phyloP scores from a whole-genome alignment of 1,140 invertebrate genomes.

The Diprion similis region DNA sequence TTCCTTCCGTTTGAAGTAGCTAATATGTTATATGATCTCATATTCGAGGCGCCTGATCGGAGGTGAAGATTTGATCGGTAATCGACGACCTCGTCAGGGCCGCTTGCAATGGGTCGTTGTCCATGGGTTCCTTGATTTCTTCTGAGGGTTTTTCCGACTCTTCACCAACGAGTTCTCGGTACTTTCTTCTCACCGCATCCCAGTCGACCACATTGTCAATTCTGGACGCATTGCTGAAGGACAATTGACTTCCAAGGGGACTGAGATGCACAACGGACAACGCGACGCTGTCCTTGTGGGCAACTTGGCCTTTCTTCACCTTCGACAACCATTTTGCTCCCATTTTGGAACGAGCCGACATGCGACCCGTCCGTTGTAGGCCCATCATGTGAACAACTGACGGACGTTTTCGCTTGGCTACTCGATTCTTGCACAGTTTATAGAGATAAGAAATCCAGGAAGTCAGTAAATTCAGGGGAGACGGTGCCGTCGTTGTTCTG shows the following conservation, averaged over 20 bases:
- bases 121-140: constrained; percentile 57
- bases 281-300: constrained; percentile 79
- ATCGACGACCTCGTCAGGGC: constrained; percentile 1
- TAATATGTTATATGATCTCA: neutral
- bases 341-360: constrained; percentile 82
- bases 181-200: constrained; percentile 88
- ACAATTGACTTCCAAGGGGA: constrained; percentile 82
- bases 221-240: constrained; percentile 73
- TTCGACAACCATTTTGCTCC: constrained; percentile 86
- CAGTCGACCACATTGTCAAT: constrained; percentile 93
- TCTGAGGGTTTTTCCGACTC: constrained; percentile 64
- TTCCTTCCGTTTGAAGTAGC: too few species aligned
- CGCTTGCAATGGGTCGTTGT: constrained; percentile 35
- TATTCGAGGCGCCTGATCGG: neutral
- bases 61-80: neutral
- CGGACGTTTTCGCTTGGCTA: constrained; percentile 77
- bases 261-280: constrained; percentile 79
- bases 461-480: constrained; percentile 95
- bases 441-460: constrained; percentile 89
- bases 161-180: constrained; percentile 79
- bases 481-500: constrained; percentile 94
- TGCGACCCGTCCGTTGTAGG: constrained; percentile 70
- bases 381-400: constrained; percentile 84
- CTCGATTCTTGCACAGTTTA: constrained; percentile 77
- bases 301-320: constrained; percentile 80